Evolutionary conservation across 2,888 invertebrate genomes (phyloP).

Genomic region (Tetramorium bicarinatum): DNA sequence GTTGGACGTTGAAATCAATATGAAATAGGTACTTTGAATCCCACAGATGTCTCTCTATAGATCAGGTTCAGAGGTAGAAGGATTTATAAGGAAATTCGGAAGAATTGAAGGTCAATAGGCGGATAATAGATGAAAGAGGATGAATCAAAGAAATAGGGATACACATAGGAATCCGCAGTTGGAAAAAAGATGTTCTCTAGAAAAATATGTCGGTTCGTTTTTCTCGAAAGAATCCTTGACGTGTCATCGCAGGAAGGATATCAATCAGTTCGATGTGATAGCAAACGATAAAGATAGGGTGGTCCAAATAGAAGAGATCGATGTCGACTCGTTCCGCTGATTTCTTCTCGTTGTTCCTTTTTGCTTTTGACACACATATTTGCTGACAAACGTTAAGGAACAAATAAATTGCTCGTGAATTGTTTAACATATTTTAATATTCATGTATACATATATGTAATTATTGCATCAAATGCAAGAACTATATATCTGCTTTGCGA

Average conservation of each 20-base stretch:
- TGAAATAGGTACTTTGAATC: not conserved
- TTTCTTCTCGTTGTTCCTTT: slow-evolving; percentile 44
- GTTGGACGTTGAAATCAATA: not conserved
- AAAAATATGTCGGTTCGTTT: slow-evolving; percentile 4
- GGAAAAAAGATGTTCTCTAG: not conserved
- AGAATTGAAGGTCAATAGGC: not conserved
- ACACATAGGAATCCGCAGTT: not conserved
- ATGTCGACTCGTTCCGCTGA: slow-evolving; percentile 34
- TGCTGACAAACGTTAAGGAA: slow-evolving; percentile 2
- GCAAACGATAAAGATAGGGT: slow-evolving; percentile 2
- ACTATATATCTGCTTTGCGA: not conserved
- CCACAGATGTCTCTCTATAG: not conserved
- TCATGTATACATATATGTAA: not conserved
- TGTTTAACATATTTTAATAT: slow-evolving; percentile 11
- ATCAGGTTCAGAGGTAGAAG: slow-evolving; percentile 12
- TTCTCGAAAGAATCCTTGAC: slow-evolving; percentile 3
- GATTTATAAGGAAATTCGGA: slow-evolving; percentile 4
- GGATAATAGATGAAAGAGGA: not conserved
- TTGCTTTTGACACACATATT: slow-evolving; percentile 4
- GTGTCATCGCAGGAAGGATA: not conserved
- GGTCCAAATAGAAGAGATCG: not conserved
- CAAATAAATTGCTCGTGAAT: slow-evolving; percentile 8
- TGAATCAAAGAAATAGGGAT: slow-evolving; percentile 28
- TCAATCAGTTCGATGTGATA: not conserved
- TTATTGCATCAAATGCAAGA: not conserved